Percentiles rank a stretch among this genome's conserved stretches.
These are phyloP conservation scores for Nycticryphes semicollaris DNA, from an alignment of 2,113 vertebrate genomes.

Conservation along the genomic window DNA sequence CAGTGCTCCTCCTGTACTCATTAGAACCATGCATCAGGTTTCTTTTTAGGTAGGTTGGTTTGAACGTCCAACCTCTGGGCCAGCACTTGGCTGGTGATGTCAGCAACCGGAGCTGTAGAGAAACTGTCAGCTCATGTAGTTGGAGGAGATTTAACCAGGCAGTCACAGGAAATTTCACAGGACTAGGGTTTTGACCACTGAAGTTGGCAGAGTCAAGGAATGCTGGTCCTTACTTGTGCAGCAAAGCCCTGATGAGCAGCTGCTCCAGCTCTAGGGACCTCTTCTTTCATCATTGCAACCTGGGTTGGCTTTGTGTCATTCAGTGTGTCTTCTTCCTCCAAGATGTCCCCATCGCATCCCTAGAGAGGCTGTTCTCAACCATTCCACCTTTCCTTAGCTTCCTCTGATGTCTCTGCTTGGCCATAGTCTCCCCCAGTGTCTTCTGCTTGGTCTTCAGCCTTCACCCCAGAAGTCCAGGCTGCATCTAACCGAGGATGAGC, in stretches of 20 bases:
- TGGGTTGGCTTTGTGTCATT: not conserved
- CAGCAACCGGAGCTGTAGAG: not conserved
- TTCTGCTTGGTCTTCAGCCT: not conserved
- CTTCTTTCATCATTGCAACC: not conserved
- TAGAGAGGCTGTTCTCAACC: not conserved
- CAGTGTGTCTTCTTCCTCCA: not conserved
- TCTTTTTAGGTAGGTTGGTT: not conserved
- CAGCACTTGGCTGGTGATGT: not conserved
- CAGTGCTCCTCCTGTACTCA: rapidly evolving
- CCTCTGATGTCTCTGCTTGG: not conserved
- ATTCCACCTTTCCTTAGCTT: not conserved
- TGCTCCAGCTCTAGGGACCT: rapidly evolving
- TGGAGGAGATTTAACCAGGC: not conserved
- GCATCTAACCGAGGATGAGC: not conserved
- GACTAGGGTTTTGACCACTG: rapidly evolving
- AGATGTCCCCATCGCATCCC: not conserved
- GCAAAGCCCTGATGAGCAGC: not conserved
- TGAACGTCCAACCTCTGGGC: not conserved
- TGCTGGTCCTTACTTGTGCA: not conserved
- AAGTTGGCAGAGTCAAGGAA: not conserved
- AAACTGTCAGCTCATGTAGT: not conserved
- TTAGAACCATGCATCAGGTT: not conserved
- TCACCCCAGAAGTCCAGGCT: not conserved
- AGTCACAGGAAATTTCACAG: not conserved
- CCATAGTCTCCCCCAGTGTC: not conserved